Conservation (phyloP, 2,113 vertebrate species). For the Elephas maximus region DNA sequence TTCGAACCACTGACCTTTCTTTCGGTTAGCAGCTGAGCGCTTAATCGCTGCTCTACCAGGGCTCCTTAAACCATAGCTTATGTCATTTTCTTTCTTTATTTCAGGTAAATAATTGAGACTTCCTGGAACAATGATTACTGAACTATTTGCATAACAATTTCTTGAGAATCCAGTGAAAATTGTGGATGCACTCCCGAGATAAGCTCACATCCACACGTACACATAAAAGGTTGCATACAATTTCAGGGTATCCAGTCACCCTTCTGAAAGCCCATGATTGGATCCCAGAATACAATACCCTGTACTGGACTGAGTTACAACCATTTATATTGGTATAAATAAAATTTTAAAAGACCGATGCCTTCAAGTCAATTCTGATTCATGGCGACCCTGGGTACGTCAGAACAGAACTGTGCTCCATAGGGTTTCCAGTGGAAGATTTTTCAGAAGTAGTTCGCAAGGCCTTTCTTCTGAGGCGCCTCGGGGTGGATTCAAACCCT, state of each 20-base stretch:
- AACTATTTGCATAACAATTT: background rate
- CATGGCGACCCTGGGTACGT: too few relatives aligned
- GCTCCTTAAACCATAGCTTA: background rate
- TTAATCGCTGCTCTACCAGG: background rate
- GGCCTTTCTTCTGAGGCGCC: background rate
- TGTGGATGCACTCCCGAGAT: background rate
- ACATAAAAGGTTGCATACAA: background rate
- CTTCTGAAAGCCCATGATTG: background rate
- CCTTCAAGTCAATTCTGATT: too few relatives aligned
- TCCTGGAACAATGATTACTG: background rate
- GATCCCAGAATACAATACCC: background rate
- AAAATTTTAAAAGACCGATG: too few relatives aligned
- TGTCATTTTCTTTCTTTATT: background rate
- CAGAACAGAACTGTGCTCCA: too few relatives aligned
- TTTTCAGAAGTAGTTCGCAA: background rate
- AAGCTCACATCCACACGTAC: background rate
- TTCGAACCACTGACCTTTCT: background rate
- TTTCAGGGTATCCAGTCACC: background rate
- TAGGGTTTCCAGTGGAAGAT: too few relatives aligned
- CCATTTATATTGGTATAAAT: too few relatives aligned
- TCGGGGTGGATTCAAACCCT: background rate
- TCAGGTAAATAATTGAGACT: background rate
- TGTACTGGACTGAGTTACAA: background rate
- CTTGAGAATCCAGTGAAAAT: slow-evolving; percentile 25
- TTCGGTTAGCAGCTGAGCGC: background rate